A percentile compares a stretch with the other conserved stretches of the same genome.
Evolutionary conservation across 2,888 invertebrate genomes (phyloP).

Genomic region (Sphaerophoria rueppellii): DNA sequence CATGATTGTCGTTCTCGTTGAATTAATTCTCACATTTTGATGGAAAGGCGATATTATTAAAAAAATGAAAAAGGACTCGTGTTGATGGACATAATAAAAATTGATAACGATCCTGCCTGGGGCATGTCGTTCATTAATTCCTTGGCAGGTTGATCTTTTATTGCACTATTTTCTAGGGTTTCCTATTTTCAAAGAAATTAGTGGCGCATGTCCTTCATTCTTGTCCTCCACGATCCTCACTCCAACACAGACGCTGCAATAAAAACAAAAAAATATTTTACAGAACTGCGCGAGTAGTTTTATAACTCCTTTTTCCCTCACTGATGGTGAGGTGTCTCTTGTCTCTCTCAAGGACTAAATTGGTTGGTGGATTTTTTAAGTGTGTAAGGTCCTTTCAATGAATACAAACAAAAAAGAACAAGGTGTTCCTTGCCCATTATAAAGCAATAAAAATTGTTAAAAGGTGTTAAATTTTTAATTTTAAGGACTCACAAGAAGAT

Average conservation of each 20-base stretch:
- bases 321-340: conserved; percentile 41
- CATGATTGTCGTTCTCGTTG: neutral
- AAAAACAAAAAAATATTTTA: conserved; percentile 5
- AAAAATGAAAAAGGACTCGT: conserved; percentile 47
- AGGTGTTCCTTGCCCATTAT: conserved; percentile 53
- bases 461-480: conserved; percentile 73
- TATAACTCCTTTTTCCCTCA: conserved; percentile 60
- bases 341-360: conserved; percentile 42
- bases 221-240: neutral
- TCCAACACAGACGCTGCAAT: conserved; percentile 20
- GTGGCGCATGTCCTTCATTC: conserved; percentile 68
- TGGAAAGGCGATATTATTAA: conserved; percentile 49
- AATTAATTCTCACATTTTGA: conserved; percentile 66
- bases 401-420: conserved; percentile 4
- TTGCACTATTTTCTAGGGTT: conserved; percentile 30
- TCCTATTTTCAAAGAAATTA: conserved; percentile 57
- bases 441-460: conserved; percentile 61
- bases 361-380: conserved; percentile 52
- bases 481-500: neutral
- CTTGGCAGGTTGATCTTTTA: conserved; percentile 57
- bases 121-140: conserved; percentile 16
- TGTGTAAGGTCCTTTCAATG: conserved; percentile 8
- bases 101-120: neutral
- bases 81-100: conserved; percentile 37
- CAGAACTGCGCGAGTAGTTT: conserved; percentile 72